phyloP scores from a whole-genome alignment of 2,797 vertebrate species.

The Chiloscyllium punctatum region DNA sequence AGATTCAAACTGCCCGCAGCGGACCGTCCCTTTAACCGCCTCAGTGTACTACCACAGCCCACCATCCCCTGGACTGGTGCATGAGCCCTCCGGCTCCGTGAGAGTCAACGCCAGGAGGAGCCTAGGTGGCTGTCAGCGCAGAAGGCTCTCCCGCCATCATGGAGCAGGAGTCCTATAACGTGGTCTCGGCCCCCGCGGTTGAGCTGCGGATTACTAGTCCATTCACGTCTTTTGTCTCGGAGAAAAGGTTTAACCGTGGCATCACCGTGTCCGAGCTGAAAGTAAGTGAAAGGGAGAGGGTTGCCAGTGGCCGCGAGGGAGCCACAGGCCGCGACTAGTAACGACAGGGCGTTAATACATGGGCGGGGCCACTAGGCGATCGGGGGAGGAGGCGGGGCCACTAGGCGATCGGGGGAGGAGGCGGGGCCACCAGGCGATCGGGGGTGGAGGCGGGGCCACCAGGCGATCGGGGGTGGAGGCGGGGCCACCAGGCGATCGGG shows the following conservation, averaged over 20 bases:
- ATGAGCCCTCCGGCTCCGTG: too few relatives aligned
- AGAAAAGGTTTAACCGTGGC: slow-evolving; percentile 68
- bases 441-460: too few relatives aligned
- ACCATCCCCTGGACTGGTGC: too few relatives aligned
- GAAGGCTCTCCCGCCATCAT: background rate
- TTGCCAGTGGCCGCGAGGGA: background rate
- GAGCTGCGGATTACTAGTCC: slow-evolving; percentile 71
- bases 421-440: too few relatives aligned
- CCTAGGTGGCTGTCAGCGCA: background rate
- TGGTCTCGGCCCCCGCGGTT: slow-evolving; percentile 63
- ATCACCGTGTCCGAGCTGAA: slow-evolving; percentile 77
- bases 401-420: too few relatives aligned
- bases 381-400: too few relatives aligned
- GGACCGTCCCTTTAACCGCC: too few relatives aligned
- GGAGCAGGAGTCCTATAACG: slow-evolving; percentile 15
- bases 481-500: too few relatives aligned
- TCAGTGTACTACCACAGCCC: background rate
- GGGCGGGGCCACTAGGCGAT: too few relatives aligned
- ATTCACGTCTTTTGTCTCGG: slow-evolving; percentile 63
- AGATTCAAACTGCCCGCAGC: too few relatives aligned
- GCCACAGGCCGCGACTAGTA: background rate
- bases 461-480: too few relatives aligned
- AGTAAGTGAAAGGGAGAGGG: slow-evolving; percentile 53
- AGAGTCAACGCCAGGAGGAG: background rate
- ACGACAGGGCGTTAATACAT: too few relatives aligned